These are phyloP conservation scores for Megaceryle alcyon DNA, from an alignment of 2,797 vertebrate species.

Conservation along the genomic window DNA sequence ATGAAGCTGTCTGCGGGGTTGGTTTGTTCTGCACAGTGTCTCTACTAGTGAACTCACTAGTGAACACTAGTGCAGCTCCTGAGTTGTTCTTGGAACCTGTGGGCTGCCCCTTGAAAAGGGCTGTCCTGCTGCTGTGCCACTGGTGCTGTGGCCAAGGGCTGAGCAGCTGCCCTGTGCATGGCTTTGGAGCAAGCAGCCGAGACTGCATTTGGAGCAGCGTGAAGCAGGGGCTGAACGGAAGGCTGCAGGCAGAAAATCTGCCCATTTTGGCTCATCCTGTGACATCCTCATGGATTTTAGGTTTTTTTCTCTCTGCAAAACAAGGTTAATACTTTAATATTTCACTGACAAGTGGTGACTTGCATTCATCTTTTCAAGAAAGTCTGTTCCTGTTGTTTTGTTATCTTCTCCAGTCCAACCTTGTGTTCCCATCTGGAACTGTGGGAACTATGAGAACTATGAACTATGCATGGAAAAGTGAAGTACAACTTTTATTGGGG, in stretches of 20 bases:
- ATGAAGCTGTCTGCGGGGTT: too few species aligned
- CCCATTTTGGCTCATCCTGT: not conserved
- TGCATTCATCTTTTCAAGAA: not conserved
- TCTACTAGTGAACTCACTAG: not conserved
- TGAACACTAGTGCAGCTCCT: not conserved
- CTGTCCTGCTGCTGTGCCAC: not conserved
- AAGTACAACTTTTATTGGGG: not conserved
- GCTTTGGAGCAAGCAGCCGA: not conserved
- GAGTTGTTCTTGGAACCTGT: accelerated
- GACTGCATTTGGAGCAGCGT: accelerated
- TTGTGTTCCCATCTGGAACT: not conserved
- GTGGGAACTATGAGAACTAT: too few species aligned
- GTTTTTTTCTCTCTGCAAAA: not conserved
- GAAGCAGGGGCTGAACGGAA: not conserved
- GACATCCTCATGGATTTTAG: not conserved
- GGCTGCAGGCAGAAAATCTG: not conserved
- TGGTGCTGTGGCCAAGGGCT: accelerated
- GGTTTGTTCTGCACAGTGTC: not conserved
- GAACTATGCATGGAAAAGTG: not conserved
- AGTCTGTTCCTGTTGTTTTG: not conserved
- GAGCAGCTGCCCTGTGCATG: accelerated
- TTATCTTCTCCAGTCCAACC: not conserved
- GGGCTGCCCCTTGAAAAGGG: not conserved
- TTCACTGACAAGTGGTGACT: not conserved
- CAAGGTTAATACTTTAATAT: not conserved